These are phyloP conservation scores for Anolis carolinensis DNA, from an alignment of 2,113 vertebrate genomes.

Conservation along the genomic window DNA sequence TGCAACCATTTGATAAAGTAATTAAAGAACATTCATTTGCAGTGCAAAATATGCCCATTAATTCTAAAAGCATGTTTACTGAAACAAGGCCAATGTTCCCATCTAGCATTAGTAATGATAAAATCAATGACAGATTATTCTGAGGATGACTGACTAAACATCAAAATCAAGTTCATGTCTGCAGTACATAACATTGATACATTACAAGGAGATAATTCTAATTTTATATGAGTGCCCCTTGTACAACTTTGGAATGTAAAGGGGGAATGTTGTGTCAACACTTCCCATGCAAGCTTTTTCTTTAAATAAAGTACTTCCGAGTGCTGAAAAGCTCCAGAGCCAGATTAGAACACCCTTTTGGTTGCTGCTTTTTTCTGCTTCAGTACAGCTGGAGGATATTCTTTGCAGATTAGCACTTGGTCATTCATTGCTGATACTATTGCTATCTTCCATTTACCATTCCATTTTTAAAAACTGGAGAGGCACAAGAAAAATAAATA, in stretches of 20 bases:
- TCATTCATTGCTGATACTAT: slow-evolving; percentile 44
- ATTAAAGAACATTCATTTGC: not conserved
- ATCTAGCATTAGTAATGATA: not conserved
- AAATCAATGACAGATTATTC: not conserved
- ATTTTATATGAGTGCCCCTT: not conserved
- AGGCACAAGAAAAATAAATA: slow-evolving; percentile 39
- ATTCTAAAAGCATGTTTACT: not conserved
- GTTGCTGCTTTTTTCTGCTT: slow-evolving; percentile 16
- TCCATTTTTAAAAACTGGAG: slow-evolving; percentile 42
- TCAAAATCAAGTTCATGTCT: slow-evolving; percentile 6
- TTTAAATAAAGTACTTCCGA: not conserved
- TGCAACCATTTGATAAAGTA: not conserved
- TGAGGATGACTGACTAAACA: not conserved
- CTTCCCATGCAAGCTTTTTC: slow-evolving; percentile 4
- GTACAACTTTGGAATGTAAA: not conserved
- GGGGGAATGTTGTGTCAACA: not conserved
- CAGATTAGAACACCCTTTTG: slow-evolving; percentile 4
- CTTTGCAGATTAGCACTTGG: slow-evolving; percentile 19
- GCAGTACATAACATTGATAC: rapidly evolving
- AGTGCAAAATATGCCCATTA: slow-evolving; percentile 19
- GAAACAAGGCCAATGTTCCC: not conserved
- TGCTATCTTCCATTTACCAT: slow-evolving; percentile 62
- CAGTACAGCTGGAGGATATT: slow-evolving; percentile 18
- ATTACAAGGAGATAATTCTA: not conserved
- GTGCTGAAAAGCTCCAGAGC: not conserved